Evolutionary conservation across 1,140 invertebrate genomes (phyloP).

Genomic region (Idris sp.): DNA sequence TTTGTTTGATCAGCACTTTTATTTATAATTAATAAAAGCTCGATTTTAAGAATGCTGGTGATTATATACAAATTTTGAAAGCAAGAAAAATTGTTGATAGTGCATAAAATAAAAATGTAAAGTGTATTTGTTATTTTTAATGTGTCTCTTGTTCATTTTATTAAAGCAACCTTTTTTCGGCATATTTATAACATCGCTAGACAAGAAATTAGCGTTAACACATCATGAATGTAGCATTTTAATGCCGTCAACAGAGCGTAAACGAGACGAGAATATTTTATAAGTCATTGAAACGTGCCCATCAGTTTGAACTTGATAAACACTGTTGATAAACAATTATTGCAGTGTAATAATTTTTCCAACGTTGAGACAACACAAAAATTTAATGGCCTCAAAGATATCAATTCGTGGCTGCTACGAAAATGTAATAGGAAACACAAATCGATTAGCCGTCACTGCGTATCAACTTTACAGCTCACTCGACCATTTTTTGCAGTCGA

Average conservation of each 20-base stretch:
- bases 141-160: conserved; percentile 2
- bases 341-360: conserved; percentile 9
- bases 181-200: conserved; percentile 21
- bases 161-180: conserved; percentile 16
- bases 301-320: conserved; percentile 9
- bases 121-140: conserved; percentile 6
- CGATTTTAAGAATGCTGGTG: too few relatives aligned
- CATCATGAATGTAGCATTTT: conserved; percentile 5
- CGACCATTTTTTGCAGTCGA: conserved; percentile 54
- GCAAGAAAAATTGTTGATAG: too few relatives aligned
- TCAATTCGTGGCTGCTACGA: conserved; percentile 43
- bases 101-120: not conserved
- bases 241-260: conserved; percentile 13
- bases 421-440: conserved; percentile 51
- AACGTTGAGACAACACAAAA: conserved; percentile 14
- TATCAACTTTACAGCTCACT: conserved; percentile 55
- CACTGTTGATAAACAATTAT: conserved; percentile 26
- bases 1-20: too few relatives aligned
- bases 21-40: too few relatives aligned
- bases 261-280: conserved; percentile 35
- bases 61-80: too few relatives aligned
- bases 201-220: conserved; percentile 20
- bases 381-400: conserved; percentile 38
- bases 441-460: conserved; percentile 58
- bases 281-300: conserved; percentile 29